Evolutionary conservation across 64 coral and sea anemone genomes (phyloP), one percentile per base, ranked within the genome.

Genomic region (Actinia equina): DNA sequence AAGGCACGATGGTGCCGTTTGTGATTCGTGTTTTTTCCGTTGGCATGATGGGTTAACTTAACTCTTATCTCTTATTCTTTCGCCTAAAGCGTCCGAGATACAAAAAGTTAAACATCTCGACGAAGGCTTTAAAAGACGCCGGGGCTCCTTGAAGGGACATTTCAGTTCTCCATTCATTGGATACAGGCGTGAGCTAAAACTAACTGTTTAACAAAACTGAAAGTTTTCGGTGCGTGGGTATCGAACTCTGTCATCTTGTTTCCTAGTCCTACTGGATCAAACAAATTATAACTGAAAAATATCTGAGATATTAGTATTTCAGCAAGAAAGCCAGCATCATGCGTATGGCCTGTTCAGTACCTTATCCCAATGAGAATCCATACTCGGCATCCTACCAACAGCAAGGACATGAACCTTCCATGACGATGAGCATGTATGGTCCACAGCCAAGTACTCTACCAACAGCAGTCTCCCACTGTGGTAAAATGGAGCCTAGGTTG

Each of bases 401-500:
- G 17, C 86, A 80, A 62, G 52, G 80, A n/a, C 90, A 86, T 15
- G 90, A 92, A 18, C 56, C 83, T 0, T 57, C 89, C 3, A 74
- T 74, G 69, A 77, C 86, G 5, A 57, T 86, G 51, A 87, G 79
- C 58, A 92, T 92, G 77, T 85, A 85, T 54, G 83, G 83, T 57
- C 90, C 85, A 14, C 60, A 86, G 26, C 90, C 86, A 43, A 67
- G 52, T 14, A 55, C 84, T 44, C 26, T 86, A 18, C 18, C 86
- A 17, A 77, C 76, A 14, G 77, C 90, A 16, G 83, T 91, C 16
- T 60, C 90, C 23, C 90, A 92, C 19, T 87, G 84, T 26, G 86
- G 85, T 16, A 92, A 92, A 71, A 92, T 92, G 45, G 90, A 92
- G 37, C 90, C 85, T 14, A 74, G 90, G 8, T 79, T 86, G 16